Evolutionary conservation across 1,140 invertebrate genomes (phyloP), one percentile per base, ranked within the genome.

Genomic region (Triops longicaudatus): DNA sequence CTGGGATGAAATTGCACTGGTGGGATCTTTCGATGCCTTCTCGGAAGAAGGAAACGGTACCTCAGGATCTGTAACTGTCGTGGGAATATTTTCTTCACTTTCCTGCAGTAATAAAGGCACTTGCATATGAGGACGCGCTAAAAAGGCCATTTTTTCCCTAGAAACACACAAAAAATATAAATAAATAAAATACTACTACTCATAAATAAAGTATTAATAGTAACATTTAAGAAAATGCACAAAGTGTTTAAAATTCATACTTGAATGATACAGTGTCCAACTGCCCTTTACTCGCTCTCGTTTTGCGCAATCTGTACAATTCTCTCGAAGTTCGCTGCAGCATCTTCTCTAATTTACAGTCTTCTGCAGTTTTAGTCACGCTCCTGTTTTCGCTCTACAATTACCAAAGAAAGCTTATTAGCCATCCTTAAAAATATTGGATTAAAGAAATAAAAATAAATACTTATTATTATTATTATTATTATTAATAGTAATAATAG

Each of bases 71-170:
- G 50, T 63, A n/a, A 63, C 50, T 63, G 50, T 63, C 50, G 50
- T 63, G 50, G 50, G 50, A 14, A 63, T 63, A 63, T 63, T 17
- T 63, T 63, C 50, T 1, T 77, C 76, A 17, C 43, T 26, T 9
- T 43, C 63, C 11, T 73, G 72, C 7, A 37, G 22, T 26, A 73
- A 26, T 22, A 44, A 74, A 22, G 78, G 27, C n/a, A 78, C 17
- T 27, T 75, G 76, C 10, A 72, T 75, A 28, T 42, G 37, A 0
- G 78, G 63, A 78, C 91, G 87, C 1, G 94, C 96, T 83, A 97
- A 96, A 85, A 97, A 97, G 14, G 94, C 93, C 90, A 97, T 97
- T 85, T 96, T 97, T 85, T 96, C 94, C 87, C 94, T 96, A 85
- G 27, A 87, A 81, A 63, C 78, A 9, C 22, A 0, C 41, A 42